Evolutionary conservation across 2,113 vertebrate genomes (phyloP), one percentile per base, ranked within the genome.

Genomic region (Edolisoma coerulescens): DNA sequence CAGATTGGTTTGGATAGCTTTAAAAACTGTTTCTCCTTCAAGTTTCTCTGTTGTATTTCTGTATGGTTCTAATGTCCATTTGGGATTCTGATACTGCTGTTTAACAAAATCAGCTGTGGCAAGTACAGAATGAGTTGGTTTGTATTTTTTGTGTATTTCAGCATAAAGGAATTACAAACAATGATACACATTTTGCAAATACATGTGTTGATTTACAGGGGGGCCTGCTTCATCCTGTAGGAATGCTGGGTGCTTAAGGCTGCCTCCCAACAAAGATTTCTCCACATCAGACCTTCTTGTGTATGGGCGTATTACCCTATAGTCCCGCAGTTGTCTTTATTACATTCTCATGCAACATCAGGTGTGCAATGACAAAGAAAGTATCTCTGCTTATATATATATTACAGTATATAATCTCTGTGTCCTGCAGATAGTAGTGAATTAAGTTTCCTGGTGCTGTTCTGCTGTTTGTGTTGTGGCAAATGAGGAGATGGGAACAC

Each of bases 121-220:
- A 49, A 93, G 78, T 93, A 76, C 49, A 79, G 53, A 67, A 32
- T 4, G 18, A 80, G 64, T 76, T 42, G 49, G 7, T 91, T n/a
- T 91, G 27, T 0, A 32, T 59, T 80, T 89, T 88, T 70, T 77
- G 17, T 76, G 21, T 53, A 19, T 87, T 65, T 82, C 74, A 83
- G 8, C 79, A 42, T 57, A 49, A 85, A 95, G 37, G 39, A 63
- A 33, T 78, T 76, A 47, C 9, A 68, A 28, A 60, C 57, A 35
- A 1, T 33, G 26, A 54, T 54, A 53, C 4, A 15, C 7, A 7
- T 57, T 33, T 84, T 88, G 39, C 32, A 87, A 10, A 75, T 44
- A 8, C 28, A 44, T 1, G 1, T 19, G 27, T 27, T 32, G 49
- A 37, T 41, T 2, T 22, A 4, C 1, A 28, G 30, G 2, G 32